Evolutionary conservation across 1,140 invertebrate species (phyloP).

Genomic region (Bombus terrestris): DNA sequence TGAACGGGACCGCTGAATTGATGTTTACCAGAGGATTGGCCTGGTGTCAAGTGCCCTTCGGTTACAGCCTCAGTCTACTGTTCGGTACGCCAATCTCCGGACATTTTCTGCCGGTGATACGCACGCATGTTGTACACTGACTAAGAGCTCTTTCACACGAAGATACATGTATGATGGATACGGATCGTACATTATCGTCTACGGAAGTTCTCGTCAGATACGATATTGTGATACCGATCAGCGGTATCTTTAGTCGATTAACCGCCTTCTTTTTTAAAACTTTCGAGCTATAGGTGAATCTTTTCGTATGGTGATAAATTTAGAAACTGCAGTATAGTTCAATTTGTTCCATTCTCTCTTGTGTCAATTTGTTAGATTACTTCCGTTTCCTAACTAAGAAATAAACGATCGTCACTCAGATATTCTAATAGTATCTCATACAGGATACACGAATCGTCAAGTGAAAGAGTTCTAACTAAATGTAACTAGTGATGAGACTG

Average conservation of each 20-base stretch:
- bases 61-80: slow-evolving; percentile 90
- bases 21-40: slow-evolving; percentile 88
- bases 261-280: too few relatives aligned
- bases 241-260: too few relatives aligned
- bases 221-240: too few relatives aligned
- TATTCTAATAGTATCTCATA: not conserved
- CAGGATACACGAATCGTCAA: not conserved
- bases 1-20: slow-evolving; percentile 91
- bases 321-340: too few relatives aligned
- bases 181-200: too few relatives aligned
- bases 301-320: too few relatives aligned
- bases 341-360: too few relatives aligned
- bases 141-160: not conserved
- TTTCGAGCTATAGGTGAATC: too few relatives aligned
- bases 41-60: slow-evolving; percentile 92
- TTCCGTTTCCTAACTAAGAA: not conserved
- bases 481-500: not conserved
- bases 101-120: not conserved
- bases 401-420: not conserved
- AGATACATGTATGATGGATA: not conserved
- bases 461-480: not conserved
- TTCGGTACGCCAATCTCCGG: slow-evolving; percentile 84
- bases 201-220: too few relatives aligned
- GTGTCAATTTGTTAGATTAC: too few relatives aligned
- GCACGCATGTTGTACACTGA: not conserved